Conservation (phyloP, 1,140 invertebrate genomes). For the Coboldia fuscipes region DNA sequence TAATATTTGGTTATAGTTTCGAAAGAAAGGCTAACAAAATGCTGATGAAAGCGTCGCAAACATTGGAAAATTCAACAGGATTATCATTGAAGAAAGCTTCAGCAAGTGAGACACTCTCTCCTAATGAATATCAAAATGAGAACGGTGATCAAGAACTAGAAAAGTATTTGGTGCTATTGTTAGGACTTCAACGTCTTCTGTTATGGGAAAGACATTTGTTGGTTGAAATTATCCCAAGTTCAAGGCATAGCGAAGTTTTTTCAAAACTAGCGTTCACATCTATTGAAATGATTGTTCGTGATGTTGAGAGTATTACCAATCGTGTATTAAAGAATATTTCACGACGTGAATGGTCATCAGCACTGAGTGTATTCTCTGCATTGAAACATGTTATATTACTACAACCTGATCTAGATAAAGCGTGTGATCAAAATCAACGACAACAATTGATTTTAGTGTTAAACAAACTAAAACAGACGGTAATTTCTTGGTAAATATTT, state of each 20-base stretch:
- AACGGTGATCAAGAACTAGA: slow-evolving; percentile 70
- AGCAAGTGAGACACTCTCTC: slow-evolving; percentile 18
- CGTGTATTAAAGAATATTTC: slow-evolving; percentile 57
- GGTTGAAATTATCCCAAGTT: slow-evolving; percentile 59
- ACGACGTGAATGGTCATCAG: slow-evolving; percentile 61
- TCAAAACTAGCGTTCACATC: slow-evolving; percentile 66
- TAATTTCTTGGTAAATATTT: slow-evolving; percentile 18
- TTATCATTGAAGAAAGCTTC: slow-evolving; percentile 26
- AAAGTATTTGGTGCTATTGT: slow-evolving; percentile 64
- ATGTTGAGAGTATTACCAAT: slow-evolving; percentile 62
- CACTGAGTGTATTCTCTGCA: slow-evolving; percentile 68
- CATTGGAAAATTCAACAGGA: slow-evolving; percentile 49
- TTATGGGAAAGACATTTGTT: slow-evolving; percentile 68
- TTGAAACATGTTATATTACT: slow-evolving; percentile 58
- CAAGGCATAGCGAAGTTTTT: slow-evolving; percentile 62
- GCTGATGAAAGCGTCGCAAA: slow-evolving; percentile 63
- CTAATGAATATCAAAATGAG: slow-evolving; percentile 41
- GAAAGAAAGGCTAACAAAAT: slow-evolving; percentile 76
- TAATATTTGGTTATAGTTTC: slow-evolving; percentile 26
- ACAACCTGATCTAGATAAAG: slow-evolving; percentile 65
- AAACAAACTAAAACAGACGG: slow-evolving; percentile 50
- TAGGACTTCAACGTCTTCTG: slow-evolving; percentile 71
- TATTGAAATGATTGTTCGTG: slow-evolving; percentile 62
- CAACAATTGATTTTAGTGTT: slow-evolving; percentile 52
- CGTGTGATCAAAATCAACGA: slow-evolving; percentile 44